phyloP scores from a whole-genome alignment of 2,888 invertebrate species.

The Plemyria rubiginata region DNA sequence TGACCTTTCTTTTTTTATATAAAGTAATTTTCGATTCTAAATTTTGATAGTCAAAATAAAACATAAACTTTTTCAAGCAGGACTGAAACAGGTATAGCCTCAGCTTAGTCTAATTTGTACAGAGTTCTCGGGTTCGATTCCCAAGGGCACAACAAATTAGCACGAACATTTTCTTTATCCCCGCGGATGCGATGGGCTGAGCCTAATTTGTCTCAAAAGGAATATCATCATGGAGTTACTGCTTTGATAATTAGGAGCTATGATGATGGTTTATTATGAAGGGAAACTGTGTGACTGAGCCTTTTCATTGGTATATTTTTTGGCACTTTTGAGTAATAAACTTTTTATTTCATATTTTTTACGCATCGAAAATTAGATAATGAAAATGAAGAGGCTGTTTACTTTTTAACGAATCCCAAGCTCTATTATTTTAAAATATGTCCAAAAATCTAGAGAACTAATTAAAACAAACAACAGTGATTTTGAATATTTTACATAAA shows the following conservation, averaged over 20 bases:
- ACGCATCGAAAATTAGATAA: too few species aligned
- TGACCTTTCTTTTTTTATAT: too few species aligned
- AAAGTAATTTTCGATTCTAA: too few species aligned
- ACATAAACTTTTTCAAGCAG: conserved; percentile 26
- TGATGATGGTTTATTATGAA: conserved; percentile 32
- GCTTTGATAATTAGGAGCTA: conserved; percentile 38
- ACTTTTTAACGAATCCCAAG: too few species aligned
- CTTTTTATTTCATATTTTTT: too few species aligned
- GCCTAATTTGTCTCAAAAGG: conserved; percentile 43
- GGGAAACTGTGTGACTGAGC: conserved; percentile 9
- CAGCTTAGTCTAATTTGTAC: conserved; percentile 41
- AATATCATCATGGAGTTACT: conserved; percentile 42
- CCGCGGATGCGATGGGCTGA: conserved; percentile 36
- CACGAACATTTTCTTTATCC: conserved; percentile 40
- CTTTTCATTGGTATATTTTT: conserved; percentile 5
- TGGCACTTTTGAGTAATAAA: too few species aligned
- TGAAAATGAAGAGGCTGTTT: too few species aligned
- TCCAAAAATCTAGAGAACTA: too few species aligned
- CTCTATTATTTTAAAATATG: too few species aligned
- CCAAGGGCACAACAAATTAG: conserved; percentile 42
- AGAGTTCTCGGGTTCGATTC: conserved; percentile 42
- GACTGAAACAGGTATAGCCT: too few species aligned
- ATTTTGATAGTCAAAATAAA: too few species aligned
- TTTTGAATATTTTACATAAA: neutral
- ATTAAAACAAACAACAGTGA: too few species aligned